phyloP scores from a whole-genome alignment of 1,140 invertebrate species.

The Drosophila ohnishii region DNA sequence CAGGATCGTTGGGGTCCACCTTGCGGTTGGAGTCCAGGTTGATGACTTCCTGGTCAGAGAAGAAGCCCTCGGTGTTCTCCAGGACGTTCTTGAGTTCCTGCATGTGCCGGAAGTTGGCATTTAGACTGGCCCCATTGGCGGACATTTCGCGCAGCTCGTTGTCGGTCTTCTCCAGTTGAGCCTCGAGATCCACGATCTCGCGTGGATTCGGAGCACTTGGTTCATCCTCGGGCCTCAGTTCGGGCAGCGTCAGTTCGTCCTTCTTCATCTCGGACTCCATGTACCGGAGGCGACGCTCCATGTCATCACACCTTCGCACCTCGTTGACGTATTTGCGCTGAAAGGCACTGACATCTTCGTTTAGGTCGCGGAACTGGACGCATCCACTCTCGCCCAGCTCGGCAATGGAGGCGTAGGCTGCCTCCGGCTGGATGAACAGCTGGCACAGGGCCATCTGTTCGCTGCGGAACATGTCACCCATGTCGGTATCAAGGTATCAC shows the following conservation, averaged over 20 bases:
- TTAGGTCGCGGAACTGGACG: constrained; percentile 95
- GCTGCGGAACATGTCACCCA: constrained; percentile 93
- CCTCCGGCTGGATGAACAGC: constrained; percentile 94
- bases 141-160: constrained; percentile 96
- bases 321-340: constrained; percentile 98
- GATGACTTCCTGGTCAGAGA: constrained; percentile 71
- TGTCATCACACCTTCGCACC: constrained; percentile 96
- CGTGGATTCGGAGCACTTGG: constrained; percentile 98
- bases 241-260: constrained; percentile 91
- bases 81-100: constrained; percentile 96
- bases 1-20: constrained; percentile 91
- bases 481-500: constrained; percentile 68
- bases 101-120: constrained; percentile 96
- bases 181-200: constrained; percentile 95
- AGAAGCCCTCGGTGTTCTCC: constrained; percentile 91
- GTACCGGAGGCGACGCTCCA: constrained; percentile 96
- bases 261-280: constrained; percentile 97
- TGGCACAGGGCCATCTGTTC: constrained; percentile 94
- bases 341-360: constrained; percentile 96
- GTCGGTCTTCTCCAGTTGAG: constrained; percentile 96
- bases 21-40: constrained; percentile 87
- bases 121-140: constrained; percentile 95
- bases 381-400: constrained; percentile 94
- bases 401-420: constrained; percentile 93
- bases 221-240: constrained; percentile 94